phyloP scores from a whole-genome alignment of 2,888 invertebrate species.

The Furcula furcula region DNA sequence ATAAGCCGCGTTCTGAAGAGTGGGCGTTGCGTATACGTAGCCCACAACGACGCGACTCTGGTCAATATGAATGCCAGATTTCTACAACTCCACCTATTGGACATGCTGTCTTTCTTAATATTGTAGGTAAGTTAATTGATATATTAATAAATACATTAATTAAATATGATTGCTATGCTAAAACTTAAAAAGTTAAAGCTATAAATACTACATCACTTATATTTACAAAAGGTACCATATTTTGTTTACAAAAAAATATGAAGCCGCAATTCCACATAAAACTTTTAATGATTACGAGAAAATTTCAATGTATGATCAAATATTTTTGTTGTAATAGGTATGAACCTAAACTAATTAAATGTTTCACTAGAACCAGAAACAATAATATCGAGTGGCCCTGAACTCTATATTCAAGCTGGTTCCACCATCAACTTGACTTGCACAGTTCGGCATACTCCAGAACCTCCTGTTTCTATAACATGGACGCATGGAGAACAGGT shows the following conservation, averaged over 20 bases:
- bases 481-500: slow-evolving; percentile 92
- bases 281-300: too few relatives aligned
- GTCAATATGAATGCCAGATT: slow-evolving; percentile 95
- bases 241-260: too few relatives aligned
- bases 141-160: too few relatives aligned
- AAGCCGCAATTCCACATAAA: too few relatives aligned
- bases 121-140: slow-evolving; percentile 89
- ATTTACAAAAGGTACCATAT: too few relatives aligned
- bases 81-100: slow-evolving; percentile 94
- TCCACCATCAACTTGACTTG: slow-evolving; percentile 95
- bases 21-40: slow-evolving; percentile 87
- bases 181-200: too few relatives aligned
- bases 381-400: slow-evolving; percentile 89
- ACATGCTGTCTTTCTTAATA: slow-evolving; percentile 89
- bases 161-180: too few relatives aligned
- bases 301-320: too few relatives aligned
- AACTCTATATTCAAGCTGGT: slow-evolving; percentile 91
- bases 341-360: too few relatives aligned
- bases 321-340: too few relatives aligned
- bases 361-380: slow-evolving; percentile 88
- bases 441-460: slow-evolving; percentile 90
- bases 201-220: too few relatives aligned
- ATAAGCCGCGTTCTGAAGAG: slow-evolving; percentile 93
- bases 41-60: slow-evolving; percentile 91
- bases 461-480: slow-evolving; percentile 90